A percentile compares a stretch with the other conserved stretches of the same genome.
phyloP scores from a whole-genome alignment of 23 tunicate genomes.

The Styela plicata region DNA sequence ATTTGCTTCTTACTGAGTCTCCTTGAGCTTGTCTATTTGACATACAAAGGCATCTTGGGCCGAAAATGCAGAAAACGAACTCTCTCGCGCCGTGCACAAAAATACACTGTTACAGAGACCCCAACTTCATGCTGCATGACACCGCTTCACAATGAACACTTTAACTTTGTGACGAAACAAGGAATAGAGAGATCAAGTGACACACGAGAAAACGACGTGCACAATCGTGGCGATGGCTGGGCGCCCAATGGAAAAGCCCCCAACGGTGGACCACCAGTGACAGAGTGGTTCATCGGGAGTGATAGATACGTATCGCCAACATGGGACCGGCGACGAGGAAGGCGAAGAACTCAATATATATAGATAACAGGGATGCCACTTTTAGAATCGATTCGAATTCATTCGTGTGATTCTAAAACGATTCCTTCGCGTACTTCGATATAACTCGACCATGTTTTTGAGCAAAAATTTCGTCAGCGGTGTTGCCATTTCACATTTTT shows the following conservation, averaged over 20 bases:
- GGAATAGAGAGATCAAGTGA: neutral
- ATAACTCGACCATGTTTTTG: too few relatives aligned
- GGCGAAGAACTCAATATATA: neutral
- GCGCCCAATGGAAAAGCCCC: neutral
- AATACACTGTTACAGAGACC: neutral
- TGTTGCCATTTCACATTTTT: too few relatives aligned
- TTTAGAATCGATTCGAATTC: too few relatives aligned
- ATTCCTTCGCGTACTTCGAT: too few relatives aligned
- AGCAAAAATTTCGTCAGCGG: too few relatives aligned
- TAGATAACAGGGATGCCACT: too few relatives aligned
- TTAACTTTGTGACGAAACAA: too few relatives aligned
- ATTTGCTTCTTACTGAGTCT: slow-evolving; percentile 12
- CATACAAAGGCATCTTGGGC: neutral
- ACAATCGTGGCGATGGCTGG: neutral
- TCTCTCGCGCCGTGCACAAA: neutral
- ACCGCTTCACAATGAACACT: too few relatives aligned
- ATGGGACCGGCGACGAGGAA: neutral
- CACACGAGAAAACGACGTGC: neutral
- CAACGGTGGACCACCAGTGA: neutral
- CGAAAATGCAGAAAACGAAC: neutral
- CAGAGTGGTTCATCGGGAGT: neutral
- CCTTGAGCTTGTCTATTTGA: neutral
- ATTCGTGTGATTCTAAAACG: too few relatives aligned
- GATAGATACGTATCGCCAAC: neutral
- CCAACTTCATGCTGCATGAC: too few relatives aligned